Conservation (phyloP, 1,140 invertebrate species). For the Nymphalis io region DNA sequence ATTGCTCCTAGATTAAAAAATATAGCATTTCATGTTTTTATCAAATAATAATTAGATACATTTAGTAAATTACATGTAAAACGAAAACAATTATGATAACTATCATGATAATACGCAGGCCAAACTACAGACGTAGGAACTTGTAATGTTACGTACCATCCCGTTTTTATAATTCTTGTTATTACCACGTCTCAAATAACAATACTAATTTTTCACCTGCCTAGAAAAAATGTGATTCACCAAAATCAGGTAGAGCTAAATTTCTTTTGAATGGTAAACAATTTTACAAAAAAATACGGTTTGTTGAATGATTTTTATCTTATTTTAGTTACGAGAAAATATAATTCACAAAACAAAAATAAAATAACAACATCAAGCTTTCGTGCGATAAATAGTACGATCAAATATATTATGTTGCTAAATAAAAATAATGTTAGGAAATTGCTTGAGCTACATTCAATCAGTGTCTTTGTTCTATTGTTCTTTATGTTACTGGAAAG, state of each 20-base stretch:
- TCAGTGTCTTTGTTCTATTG: constrained; percentile 30
- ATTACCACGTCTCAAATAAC: background rate
- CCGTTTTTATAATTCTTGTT: too few relatives aligned
- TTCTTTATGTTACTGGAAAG: constrained; percentile 14
- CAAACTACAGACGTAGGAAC: too few relatives aligned
- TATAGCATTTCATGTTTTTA: too few relatives aligned
- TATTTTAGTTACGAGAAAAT: too few relatives aligned
- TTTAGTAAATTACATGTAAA: too few relatives aligned
- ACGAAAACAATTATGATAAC: too few relatives aligned
- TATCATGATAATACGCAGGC: too few relatives aligned
- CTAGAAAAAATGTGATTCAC: constrained; percentile 1
- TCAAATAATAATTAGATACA: too few relatives aligned
- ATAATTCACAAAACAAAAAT: too few relatives aligned
- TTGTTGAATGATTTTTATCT: background rate
- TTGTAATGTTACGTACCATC: too few relatives aligned
- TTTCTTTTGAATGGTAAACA: background rate
- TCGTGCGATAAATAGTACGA: background rate
- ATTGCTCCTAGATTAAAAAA: too few relatives aligned
- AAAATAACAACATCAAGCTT: too few relatives aligned
- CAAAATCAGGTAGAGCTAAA: constrained; percentile 5
- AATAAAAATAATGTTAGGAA: constrained; percentile 18
- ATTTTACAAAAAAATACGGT: background rate
- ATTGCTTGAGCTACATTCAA: constrained; percentile 16
- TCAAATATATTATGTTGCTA: constrained; percentile 9
- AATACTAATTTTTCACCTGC: background rate